Base-by-base conservation (phyloP, 2,797 vertebrate species). In the Hypotaenidia okinawae region DNA sequence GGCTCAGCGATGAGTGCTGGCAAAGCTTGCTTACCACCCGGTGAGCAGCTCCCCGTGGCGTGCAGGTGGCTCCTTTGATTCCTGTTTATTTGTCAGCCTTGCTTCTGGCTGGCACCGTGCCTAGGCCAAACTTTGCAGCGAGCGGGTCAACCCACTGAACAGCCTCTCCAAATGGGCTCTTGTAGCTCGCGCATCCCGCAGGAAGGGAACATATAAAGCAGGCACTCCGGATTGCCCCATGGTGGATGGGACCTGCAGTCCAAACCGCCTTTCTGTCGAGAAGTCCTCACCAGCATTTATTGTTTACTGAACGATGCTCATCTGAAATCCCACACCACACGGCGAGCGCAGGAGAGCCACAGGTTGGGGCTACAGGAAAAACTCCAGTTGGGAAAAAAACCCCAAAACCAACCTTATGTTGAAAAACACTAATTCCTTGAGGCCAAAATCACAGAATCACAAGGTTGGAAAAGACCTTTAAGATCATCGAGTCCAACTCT, bases 51-150 rank as follows among this genome's bases (percentile, higher is more conserved):
- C 93, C 94, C 90, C 6, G 64, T 2, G 47, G 90, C 1, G 90
- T 55, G 89, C 92, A 97, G 90, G 92, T 97, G 95, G 94, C 94
- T 95, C 73, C 95, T 94, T 47, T 52, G 74, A 89, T 66, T 79
- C 30, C 90, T 43, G 74, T 89, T 59, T 61, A 13, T 87, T 89
- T 18, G 45, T 58, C 94, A 89, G 92, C 87, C 66, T 59, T 10
- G 61, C 55, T 32, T 32, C 6, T 57, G 84, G 58, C 84, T 94
- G 93, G 93, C 90, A n/a, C 23, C 5, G 16, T 12, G 92, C 94
- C 87, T 10, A 45, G 83, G 79, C 30, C 84, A 13, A 52, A 73
- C 89, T 89, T 6, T 8, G 90, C 81, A 63, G 61, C 24, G 6
- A 51, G 86, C 0, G 25, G 94, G 85, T 58, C 80, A 76, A 58